These are phyloP conservation scores for Halocynthia aurantium DNA, from an alignment of 23 tunicate genomes.

Conservation along the genomic window DNA sequence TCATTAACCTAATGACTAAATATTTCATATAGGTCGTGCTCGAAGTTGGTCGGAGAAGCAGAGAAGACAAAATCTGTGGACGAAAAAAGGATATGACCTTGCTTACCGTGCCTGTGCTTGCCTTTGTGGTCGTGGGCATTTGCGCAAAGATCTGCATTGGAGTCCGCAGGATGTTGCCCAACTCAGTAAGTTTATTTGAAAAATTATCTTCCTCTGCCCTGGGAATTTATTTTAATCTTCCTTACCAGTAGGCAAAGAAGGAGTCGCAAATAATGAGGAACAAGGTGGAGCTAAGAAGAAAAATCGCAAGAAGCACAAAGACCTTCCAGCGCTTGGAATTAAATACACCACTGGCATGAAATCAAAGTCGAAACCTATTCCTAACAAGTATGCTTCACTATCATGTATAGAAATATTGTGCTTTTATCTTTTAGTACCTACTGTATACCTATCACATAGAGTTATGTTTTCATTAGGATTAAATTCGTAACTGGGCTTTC, in stretches of 20 bases:
- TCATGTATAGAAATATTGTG: too few relatives aligned
- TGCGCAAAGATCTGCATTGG: slow-evolving; percentile 80
- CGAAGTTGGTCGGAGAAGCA: slow-evolving; percentile 95
- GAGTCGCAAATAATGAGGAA: not conserved
- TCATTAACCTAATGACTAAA: not conserved
- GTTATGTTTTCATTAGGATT: too few relatives aligned
- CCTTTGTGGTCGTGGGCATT: slow-evolving; percentile 69
- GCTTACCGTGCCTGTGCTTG: slow-evolving; percentile 71
- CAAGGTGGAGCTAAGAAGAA: slow-evolving; percentile 40
- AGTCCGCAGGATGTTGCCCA: slow-evolving; percentile 14
- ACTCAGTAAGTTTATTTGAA: not conserved
- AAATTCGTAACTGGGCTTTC: too few relatives aligned
- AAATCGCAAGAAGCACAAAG: slow-evolving; percentile 71
- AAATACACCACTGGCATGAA: slow-evolving; percentile 23
- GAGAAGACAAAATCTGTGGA: slow-evolving; percentile 85
- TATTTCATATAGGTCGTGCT: slow-evolving; percentile 55
- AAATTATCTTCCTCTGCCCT: not conserved
- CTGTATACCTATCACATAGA: too few relatives aligned
- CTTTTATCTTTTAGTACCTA: too few relatives aligned
- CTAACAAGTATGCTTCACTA: slow-evolving; percentile 31
- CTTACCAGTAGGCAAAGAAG: too few relatives aligned
- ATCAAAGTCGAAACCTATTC: slow-evolving; percentile 82
- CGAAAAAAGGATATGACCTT: slow-evolving; percentile 77
- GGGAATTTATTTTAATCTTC: not conserved
- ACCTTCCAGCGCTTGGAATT: slow-evolving; percentile 54